phyloP scores from a whole-genome alignment of 2,888 invertebrate genomes.

The Lycophotia porphyrea region DNA sequence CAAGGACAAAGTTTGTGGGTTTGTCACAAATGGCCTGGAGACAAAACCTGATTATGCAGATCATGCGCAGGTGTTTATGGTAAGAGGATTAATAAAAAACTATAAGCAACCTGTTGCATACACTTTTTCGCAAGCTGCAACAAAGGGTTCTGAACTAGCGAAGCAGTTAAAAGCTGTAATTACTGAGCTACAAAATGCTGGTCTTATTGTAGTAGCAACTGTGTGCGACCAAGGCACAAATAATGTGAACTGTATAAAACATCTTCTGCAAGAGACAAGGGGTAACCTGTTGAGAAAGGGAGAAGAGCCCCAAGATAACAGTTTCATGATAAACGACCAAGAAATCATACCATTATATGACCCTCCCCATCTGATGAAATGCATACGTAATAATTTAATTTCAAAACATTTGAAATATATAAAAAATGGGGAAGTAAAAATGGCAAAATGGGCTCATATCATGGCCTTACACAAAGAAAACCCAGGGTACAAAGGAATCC shows the following conservation, averaged over 20 bases:
- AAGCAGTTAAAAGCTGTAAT: neutral
- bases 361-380: neutral
- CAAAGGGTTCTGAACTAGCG: neutral
- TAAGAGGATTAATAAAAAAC: neutral
- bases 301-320: neutral
- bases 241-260: neutral
- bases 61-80: conserved; percentile 15
- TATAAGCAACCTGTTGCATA: too few species aligned
- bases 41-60: conserved; percentile 9
- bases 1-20: neutral
- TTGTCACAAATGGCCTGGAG: conserved; percentile 8
- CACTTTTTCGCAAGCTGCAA: conserved; percentile 8
- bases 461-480: neutral
- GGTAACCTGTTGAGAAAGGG: neutral
- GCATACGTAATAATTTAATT: neutral
- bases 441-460: neutral
- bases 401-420: neutral
- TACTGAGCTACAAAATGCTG: neutral
- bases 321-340: neutral
- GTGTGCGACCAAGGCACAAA: conserved; percentile 8
- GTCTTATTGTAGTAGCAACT: neutral
- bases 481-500: conserved; percentile 9
- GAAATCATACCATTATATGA: neutral
- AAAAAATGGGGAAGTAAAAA: neutral
- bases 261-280: neutral